Evolutionary conservation across 2,888 invertebrate species (phyloP), one percentile per base, ranked within the genome.

Genomic region (Lobophora halterata): DNA sequence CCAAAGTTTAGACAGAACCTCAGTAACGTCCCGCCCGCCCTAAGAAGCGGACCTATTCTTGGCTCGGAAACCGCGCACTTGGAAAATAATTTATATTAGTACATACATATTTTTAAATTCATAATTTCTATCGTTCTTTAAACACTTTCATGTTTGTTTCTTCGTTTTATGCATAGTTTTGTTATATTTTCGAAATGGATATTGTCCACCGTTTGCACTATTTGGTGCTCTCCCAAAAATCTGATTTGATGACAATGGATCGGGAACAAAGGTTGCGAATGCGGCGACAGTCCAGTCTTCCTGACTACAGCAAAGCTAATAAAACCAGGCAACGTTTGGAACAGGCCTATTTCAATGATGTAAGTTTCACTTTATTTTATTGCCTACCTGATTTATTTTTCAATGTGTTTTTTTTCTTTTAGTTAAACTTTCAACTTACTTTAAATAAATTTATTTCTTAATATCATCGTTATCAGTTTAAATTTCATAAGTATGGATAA

Each of bases 231-330:
- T 79, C 88, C 1, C 88, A 88, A 62, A 88, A 88, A 55, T 86
- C 86, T 10, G 88, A 88, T 59, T 62, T 88, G 43, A 78, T 88
- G 85, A 87, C 85, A 1, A 82, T 88, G 80, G 88, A 88, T 27
- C 64, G 87, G 34, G 88, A 87, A 53, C 85, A 88, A 55, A 70
- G 85, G 47, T 63, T 81, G 72, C 74, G 85, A 48, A 76, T 87
- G 58, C 72, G 86, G 7, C 72, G 88, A 1, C 87, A 88, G 45
- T 85, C 87, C 28, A 88, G 88, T 59, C 73, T 88, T 37, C 88
- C 88, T 3, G 88, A 88, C 44, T 82, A 87, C 53, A 85, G 76
- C 58, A 81, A 75, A 63, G 68, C 78, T 7, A 79, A 71, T 52
- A 85, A 74, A 60, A 69, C 71, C 16, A 65, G 85, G 17, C 86